phyloP scores from a whole-genome alignment of 1,140 invertebrate genomes.

The Episyrphus balteatus region DNA sequence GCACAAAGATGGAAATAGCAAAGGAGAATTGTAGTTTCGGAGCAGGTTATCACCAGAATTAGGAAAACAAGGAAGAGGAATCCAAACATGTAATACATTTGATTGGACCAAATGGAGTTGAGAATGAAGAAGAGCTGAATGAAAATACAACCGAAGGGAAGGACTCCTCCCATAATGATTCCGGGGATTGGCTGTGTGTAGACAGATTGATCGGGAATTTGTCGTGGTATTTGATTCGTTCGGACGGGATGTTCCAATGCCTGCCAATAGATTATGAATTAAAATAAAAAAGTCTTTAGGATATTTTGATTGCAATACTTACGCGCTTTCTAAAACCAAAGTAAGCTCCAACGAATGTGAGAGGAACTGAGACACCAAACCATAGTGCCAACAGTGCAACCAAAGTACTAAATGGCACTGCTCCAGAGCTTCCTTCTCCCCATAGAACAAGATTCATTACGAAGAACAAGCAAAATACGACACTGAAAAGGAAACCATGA shows the following conservation, averaged over 20 bases:
- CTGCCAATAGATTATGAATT: slow-evolving; percentile 39
- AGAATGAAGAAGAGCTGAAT: slow-evolving; percentile 99
- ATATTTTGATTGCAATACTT: slow-evolving; percentile 30
- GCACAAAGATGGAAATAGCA: slow-evolving; percentile 99
- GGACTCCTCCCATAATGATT: slow-evolving; percentile 94
- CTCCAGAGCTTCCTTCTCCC: slow-evolving; percentile 88
- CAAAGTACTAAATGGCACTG: slow-evolving; percentile 96
- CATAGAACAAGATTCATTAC: slow-evolving; percentile 93
- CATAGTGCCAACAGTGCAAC: slow-evolving; percentile 90
- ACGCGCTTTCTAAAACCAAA: slow-evolving; percentile 96
- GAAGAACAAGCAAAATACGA: slow-evolving; percentile 93
- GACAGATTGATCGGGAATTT: slow-evolving; percentile 95
- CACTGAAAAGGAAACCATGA: slow-evolving; percentile 44
- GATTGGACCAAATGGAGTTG: slow-evolving; percentile 96
- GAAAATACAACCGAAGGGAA: slow-evolving; percentile 99
- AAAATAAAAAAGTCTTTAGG: neutral
- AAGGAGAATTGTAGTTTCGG: slow-evolving; percentile 93
- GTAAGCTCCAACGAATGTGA: slow-evolving; percentile 96
- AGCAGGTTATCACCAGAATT: slow-evolving; percentile 96
- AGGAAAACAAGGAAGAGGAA: slow-evolving; percentile 96
- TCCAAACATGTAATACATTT: slow-evolving; percentile 99
- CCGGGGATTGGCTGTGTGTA: slow-evolving; percentile 89
- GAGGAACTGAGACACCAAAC: slow-evolving; percentile 95
- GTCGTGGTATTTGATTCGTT: slow-evolving; percentile 96
- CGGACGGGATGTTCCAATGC: slow-evolving; percentile 91